Evolutionary conservation across 2,888 invertebrate species (phyloP), one percentile per base, ranked within the genome.

Genomic region (Apomyelois bistriatella): DNA sequence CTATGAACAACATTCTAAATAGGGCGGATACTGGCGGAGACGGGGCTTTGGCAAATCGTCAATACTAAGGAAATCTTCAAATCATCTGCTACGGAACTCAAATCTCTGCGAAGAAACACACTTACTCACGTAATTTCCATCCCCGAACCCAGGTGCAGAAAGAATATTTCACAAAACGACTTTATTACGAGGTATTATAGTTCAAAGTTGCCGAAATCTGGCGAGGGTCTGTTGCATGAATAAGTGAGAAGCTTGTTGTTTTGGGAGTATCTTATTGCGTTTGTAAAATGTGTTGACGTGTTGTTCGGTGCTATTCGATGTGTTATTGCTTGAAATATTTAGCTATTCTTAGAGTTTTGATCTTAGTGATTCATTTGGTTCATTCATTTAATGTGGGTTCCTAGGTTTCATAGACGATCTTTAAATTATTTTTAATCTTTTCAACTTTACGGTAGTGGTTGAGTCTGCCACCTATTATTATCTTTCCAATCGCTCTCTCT

Each of bases 211-310:
- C 32, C 10, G 32, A 46, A 40, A 32, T 32, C 46, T 32, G 16
- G n/a, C 32, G 2, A 15, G 30, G 43, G 42, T 28, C 42, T 28
- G 42, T 13, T 46, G 46, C 46, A 46, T 46, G 46, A 46, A 46
- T 46, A 46, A 46, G 46, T 46, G 32, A 46, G 10, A 22, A 46
- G 46, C 10, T 35, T 46, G 46, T 46, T 43, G 22, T 22, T 22
- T 46, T 16, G 32, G 46, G n/a, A 3, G 40, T 16, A 40, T 46
- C 35, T 30, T 46, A 35, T 46, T 46, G 32, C 46, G 46, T 46
- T 46, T 46, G 46, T 16, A 16, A 30, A 46, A 46, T 15, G 46
- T 46, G 46, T 35, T 15, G 46, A 46, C 46, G 13, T 4, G 41
- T 28, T 46, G 9, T 46, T 46, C 1, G 13, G 46, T 30, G 41